Evolutionary conservation across 2,797 vertebrate genomes (phyloP).

Genomic region (Cynodonichthys magdalenae): DNA sequence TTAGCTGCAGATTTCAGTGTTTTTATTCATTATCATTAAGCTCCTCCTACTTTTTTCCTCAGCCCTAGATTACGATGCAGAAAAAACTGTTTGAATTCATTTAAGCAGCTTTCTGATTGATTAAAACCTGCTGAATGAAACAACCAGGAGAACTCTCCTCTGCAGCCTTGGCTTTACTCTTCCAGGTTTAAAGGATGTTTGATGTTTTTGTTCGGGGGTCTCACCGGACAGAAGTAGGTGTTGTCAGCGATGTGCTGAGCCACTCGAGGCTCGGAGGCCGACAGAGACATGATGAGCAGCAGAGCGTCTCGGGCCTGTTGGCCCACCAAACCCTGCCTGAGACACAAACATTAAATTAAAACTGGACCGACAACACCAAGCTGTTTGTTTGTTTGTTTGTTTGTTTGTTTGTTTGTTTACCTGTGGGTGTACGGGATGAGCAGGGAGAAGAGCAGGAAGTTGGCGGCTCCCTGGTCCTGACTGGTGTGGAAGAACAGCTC

Average conservation of each 20-base stretch:
- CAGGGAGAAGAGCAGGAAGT: slow-evolving; percentile 96
- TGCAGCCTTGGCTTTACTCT: background rate
- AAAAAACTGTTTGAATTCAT: slow-evolving; percentile 2
- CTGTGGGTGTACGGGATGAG: slow-evolving; percentile 95
- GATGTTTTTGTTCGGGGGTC: slow-evolving; percentile 52
- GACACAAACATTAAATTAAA: background rate
- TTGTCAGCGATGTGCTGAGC: slow-evolving; percentile 90
- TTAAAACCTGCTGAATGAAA: slow-evolving; percentile 4
- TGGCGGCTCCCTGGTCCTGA: slow-evolving; percentile 93
- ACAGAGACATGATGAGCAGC: slow-evolving; percentile 95
- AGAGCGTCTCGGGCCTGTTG: slow-evolving; percentile 91
- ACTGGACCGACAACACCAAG: too few relatives aligned
- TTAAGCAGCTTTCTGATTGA: slow-evolving; percentile 21
- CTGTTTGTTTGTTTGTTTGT: background rate
- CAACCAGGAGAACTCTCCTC: background rate
- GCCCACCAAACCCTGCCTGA: slow-evolving; percentile 88
- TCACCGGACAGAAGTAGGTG: slow-evolving; percentile 97
- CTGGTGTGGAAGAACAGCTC: slow-evolving; percentile 96
- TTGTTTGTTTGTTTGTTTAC: slow-evolving; percentile 26
- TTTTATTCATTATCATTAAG: too few relatives aligned
- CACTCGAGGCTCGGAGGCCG: slow-evolving; percentile 86
- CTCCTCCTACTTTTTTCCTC: too few relatives aligned
- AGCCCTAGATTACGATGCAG: too few relatives aligned
- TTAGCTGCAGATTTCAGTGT: too few relatives aligned
- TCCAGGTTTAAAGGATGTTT: background rate